Percentiles rank a stretch among this genome's conserved stretches.
phyloP scores from a whole-genome alignment of 2,797 vertebrate genomes.

The Podargus strigoides region DNA sequence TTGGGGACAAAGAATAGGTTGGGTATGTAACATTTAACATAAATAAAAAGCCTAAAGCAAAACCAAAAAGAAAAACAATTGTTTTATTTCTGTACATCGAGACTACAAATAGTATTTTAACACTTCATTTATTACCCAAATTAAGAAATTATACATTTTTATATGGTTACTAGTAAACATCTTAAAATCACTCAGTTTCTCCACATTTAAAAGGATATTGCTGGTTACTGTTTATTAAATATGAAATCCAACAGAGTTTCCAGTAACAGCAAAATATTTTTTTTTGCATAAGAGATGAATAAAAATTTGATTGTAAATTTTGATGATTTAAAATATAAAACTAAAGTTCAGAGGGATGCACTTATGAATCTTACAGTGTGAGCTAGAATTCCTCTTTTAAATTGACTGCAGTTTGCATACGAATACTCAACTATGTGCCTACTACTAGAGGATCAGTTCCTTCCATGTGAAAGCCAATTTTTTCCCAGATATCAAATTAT shows the following conservation, averaged over 20 bases:
- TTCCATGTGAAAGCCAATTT: background rate
- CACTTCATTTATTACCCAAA: conserved; percentile 76
- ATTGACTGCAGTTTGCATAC: background rate
- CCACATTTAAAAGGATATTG: conserved; percentile 72
- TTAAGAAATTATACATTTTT: conserved; percentile 80
- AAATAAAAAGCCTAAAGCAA: conserved; percentile 69
- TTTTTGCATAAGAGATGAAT: conserved; percentile 60
- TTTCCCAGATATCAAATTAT: background rate
- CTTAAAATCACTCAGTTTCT: conserved; percentile 66
- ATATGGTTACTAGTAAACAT: conserved; percentile 73
- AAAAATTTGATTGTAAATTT: conserved; percentile 47
- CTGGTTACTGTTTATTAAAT: conserved; percentile 68
- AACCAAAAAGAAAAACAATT: conserved; percentile 69
- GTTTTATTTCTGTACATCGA: conserved; percentile 75
- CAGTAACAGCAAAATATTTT: conserved; percentile 56
- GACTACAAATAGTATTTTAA: conserved; percentile 77
- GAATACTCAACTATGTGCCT: conserved; percentile 28
- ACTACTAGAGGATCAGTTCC: background rate
- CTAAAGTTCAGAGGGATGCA: conserved; percentile 10
- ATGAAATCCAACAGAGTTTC: conserved; percentile 49
- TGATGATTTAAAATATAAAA: conserved; percentile 16
- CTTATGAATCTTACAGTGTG: background rate
- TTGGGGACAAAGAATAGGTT: conserved; percentile 13
- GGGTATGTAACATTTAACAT: conserved; percentile 44
- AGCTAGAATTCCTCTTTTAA: background rate